Evolutionary conservation across 2,113 vertebrate genomes (phyloP).

Genomic region (Pelusios castaneus): DNA sequence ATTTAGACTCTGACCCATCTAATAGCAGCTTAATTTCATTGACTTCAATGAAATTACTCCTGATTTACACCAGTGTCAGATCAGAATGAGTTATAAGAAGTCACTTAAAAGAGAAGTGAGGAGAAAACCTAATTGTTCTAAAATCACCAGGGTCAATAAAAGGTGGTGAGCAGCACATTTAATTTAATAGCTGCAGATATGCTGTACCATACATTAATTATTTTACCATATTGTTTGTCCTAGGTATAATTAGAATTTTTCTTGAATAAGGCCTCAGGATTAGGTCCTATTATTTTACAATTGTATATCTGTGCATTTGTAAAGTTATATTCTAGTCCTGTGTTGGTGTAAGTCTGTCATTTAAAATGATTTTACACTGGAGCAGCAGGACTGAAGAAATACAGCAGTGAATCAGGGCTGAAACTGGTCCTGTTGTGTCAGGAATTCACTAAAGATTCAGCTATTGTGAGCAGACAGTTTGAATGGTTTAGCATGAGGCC

Average conservation of each 20-base stretch:
- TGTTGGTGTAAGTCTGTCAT: neutral
- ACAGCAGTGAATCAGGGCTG: neutral
- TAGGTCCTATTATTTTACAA: neutral
- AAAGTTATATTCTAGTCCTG: neutral
- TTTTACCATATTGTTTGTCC: neutral
- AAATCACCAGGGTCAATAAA: neutral
- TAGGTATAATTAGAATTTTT: neutral
- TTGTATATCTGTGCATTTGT: neutral
- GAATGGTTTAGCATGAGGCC: neutral
- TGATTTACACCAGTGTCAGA: neutral
- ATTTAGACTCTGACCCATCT: neutral
- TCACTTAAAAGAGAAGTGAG: neutral
- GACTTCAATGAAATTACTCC: neutral
- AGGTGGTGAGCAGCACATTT: neutral
- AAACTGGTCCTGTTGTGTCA: neutral
- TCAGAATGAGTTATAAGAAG: neutral
- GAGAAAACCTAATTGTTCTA: neutral
- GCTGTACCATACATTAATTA: neutral
- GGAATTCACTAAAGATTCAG: neutral
- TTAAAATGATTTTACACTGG: neutral
- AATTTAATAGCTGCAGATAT: neutral
- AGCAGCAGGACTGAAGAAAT: neutral
- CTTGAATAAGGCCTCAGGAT: neutral
- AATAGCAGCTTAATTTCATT: neutral
- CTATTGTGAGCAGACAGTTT: neutral